phyloP scores from a whole-genome alignment of 1,140 invertebrate species.

The Drosophila littoralis region DNA sequence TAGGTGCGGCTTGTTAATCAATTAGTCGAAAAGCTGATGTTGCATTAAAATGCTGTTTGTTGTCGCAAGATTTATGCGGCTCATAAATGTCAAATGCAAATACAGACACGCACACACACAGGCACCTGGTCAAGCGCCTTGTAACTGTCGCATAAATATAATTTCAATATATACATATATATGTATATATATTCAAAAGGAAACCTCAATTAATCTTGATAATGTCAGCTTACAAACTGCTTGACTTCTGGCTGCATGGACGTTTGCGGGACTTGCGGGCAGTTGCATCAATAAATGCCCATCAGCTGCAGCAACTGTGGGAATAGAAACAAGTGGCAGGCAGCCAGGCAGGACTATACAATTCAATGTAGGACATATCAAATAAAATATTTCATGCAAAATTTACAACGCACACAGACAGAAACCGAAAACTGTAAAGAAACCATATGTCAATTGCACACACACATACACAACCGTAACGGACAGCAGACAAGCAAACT shows the following conservation, averaged over 20 bases:
- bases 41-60: slow-evolving; percentile 56
- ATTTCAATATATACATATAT: background rate
- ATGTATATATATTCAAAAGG: slow-evolving; percentile 19
- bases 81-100: slow-evolving; percentile 77
- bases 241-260: slow-evolving; percentile 32
- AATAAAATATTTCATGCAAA: slow-evolving; percentile 81
- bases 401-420: slow-evolving; percentile 62
- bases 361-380: slow-evolving; percentile 51
- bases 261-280: too few relatives aligned
- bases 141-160: slow-evolving; percentile 12
- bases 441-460: slow-evolving; percentile 82
- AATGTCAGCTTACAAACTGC: slow-evolving; percentile 60
- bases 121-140: slow-evolving; percentile 37
- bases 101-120: background rate
- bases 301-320: slow-evolving; percentile 62
- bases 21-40: slow-evolving; percentile 59
- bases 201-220: slow-evolving; percentile 76
- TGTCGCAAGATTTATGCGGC: slow-evolving; percentile 66
- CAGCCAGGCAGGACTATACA: background rate
- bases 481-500: slow-evolving; percentile 48
- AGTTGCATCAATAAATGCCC: slow-evolving; percentile 24
- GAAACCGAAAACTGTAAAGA: slow-evolving; percentile 64
- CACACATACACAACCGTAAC: slow-evolving; percentile 41
- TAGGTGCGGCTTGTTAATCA: slow-evolving; percentile 40
- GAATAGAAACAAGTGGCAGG: slow-evolving; percentile 57